Evolutionary conservation across 30 jellyfish, hydroid and myxozoan genomes (phyloP).

Genomic region (Aurelia sp.): DNA sequence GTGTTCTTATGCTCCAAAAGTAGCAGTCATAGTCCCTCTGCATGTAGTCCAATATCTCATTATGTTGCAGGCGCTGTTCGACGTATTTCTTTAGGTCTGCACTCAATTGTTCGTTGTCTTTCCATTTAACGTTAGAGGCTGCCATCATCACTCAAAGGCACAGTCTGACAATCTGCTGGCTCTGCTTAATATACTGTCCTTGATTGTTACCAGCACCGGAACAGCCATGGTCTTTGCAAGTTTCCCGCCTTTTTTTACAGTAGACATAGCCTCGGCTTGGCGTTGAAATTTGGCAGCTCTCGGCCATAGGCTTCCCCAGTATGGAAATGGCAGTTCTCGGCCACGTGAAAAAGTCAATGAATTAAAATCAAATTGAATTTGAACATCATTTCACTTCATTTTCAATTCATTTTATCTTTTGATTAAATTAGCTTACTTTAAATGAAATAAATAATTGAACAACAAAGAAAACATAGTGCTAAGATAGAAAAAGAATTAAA

Average conservation of each 20-base stretch:
- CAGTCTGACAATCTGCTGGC: too few species aligned
- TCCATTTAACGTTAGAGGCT: slow-evolving; percentile 19
- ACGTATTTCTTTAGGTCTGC: slow-evolving; percentile 35
- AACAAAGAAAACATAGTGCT: background rate
- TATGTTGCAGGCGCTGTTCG: slow-evolving; percentile 34
- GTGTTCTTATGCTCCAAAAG: slow-evolving; percentile 54
- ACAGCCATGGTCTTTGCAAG: background rate
- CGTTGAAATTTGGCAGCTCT: slow-evolving; percentile 13
- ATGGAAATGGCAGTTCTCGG: slow-evolving; percentile 50
- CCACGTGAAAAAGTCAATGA: background rate
- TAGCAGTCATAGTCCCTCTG: slow-evolving; percentile 40
- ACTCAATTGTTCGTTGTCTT: slow-evolving; percentile 18
- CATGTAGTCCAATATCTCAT: slow-evolving; percentile 54
- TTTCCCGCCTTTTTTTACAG: background rate
- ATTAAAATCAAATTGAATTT: slow-evolving; percentile 1
- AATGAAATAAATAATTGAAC: background rate
- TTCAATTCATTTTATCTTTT: slow-evolving; percentile 2
- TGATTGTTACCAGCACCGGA: too few species aligned
- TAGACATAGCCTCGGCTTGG: background rate
- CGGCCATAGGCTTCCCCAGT: slow-evolving; percentile 14
- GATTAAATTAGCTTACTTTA: too few species aligned
- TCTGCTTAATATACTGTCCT: too few species aligned
- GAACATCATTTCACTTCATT: slow-evolving; percentile 1
- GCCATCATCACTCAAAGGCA: slow-evolving; percentile 2
- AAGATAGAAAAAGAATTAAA: background rate